These are phyloP conservation scores for Drosophila albomicans DNA, from an alignment of 1,140 invertebrate genomes.

Conservation along the genomic window DNA sequence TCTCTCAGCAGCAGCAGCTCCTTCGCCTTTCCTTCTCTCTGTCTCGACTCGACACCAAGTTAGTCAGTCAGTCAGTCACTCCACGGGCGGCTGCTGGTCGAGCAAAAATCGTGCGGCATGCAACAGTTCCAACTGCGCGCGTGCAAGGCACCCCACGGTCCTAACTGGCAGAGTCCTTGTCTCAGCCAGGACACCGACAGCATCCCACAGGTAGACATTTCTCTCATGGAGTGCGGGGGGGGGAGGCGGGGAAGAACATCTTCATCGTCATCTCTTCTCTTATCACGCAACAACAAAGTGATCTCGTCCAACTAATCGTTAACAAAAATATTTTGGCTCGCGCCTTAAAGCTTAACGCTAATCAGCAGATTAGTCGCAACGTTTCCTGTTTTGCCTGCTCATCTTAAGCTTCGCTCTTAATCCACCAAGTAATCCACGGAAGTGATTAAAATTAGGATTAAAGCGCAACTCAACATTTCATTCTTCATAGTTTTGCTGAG, in stretches of 20 bases:
- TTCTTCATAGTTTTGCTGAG: too few species aligned
- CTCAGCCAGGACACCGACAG: not conserved
- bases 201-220: conserved; percentile 41
- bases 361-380: conserved; percentile 14
- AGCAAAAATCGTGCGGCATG: conserved; percentile 48
- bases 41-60: not conserved
- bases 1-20: too few species aligned
- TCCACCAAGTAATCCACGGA: not conserved
- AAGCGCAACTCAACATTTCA: too few species aligned
- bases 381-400: not conserved
- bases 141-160: conserved; percentile 51
- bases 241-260: too few species aligned
- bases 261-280: too few species aligned
- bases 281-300: too few species aligned
- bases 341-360: conserved; percentile 11
- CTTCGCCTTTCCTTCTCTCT: not conserved
- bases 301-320: too few species aligned
- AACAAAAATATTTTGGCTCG: not conserved
- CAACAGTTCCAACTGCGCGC: conserved; percentile 68
- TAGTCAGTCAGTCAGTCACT: conserved; percentile 2
- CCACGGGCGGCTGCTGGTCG: conserved; percentile 65
- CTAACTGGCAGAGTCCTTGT: not conserved
- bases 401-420: conserved; percentile 5
- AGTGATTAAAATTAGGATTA: conserved; percentile 4
- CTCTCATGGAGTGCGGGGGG: not conserved